phyloP scores from a whole-genome alignment of 1,140 invertebrate genomes.

The Macrosteles quadrilineatus region DNA sequence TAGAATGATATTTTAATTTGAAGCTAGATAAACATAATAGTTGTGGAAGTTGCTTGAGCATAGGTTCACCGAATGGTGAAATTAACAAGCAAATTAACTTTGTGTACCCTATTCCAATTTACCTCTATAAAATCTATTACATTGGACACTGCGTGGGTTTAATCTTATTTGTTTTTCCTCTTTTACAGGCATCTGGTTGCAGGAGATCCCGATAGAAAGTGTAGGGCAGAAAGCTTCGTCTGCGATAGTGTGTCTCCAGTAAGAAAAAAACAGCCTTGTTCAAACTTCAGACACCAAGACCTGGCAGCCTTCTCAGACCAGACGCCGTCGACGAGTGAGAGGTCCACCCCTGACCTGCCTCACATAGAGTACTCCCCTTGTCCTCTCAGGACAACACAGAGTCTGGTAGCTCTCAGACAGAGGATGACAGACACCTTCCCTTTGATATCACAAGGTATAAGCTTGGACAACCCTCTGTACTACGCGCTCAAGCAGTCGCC shows the following conservation, averaged over 20 bases:
- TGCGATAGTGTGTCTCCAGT: constrained; percentile 11
- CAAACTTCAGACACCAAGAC: constrained; percentile 14
- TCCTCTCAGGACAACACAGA: constrained; percentile 35
- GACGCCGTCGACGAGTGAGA: constrained; percentile 9
- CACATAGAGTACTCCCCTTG: constrained; percentile 45
- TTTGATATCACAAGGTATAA: constrained; percentile 2
- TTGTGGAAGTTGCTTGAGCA: too few relatives aligned
- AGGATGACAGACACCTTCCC: constrained; percentile 33
- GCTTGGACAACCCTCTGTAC: constrained; percentile 36
- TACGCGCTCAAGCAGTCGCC: constrained; percentile 34
- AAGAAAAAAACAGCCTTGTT: constrained; percentile 39
- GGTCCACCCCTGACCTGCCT: constrained; percentile 16
- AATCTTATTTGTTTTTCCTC: too few relatives aligned
- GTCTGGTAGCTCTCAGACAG: constrained; percentile 34
- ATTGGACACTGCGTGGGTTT: too few relatives aligned
- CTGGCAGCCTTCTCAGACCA: background rate
- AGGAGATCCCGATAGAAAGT: too few relatives aligned
- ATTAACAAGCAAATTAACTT: too few relatives aligned
- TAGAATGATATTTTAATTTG: too few relatives aligned
- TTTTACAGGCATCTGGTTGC: too few relatives aligned
- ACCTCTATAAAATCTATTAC: too few relatives aligned
- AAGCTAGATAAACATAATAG: too few relatives aligned
- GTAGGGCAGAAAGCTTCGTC: too few relatives aligned
- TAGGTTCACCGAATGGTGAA: too few relatives aligned
- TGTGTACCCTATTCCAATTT: too few relatives aligned